These are phyloP conservation scores for Rotaria macrura DNA, from an alignment of 2,888 invertebrate genomes.

Conservation along the genomic window DNA sequence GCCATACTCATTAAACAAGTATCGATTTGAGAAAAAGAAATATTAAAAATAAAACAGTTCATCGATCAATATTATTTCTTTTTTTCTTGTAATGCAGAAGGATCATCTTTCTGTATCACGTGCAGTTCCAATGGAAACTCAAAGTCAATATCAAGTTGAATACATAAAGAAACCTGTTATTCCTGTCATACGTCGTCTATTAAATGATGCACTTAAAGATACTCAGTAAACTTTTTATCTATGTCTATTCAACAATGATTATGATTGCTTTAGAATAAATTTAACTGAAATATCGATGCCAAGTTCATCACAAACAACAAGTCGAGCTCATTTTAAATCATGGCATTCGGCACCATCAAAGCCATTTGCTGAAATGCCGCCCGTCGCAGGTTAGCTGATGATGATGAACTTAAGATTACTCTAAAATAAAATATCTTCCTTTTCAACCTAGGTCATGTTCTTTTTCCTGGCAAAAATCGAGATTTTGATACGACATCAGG, in stretches of 20 bases:
- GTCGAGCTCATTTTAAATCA: slow-evolving; percentile 24
- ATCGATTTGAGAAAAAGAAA: background rate
- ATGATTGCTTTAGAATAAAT: background rate
- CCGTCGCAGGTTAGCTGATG: background rate
- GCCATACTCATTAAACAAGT: background rate
- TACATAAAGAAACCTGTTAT: background rate
- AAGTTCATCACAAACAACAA: slow-evolving; percentile 14
- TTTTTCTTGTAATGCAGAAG: too few species aligned
- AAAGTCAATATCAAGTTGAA: slow-evolving; percentile 1
- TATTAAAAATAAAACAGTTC: too few species aligned
- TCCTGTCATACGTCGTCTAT: background rate
- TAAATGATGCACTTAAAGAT: background rate
- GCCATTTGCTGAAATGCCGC: slow-evolving; percentile 21
- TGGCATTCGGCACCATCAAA: background rate
- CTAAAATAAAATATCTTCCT: background rate
- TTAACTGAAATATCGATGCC: background rate
- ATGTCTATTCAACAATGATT: background rate
- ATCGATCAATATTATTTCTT: too few species aligned
- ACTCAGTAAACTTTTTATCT: background rate
- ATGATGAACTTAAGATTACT: background rate
- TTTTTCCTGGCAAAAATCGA: background rate
- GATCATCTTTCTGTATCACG: too few species aligned
- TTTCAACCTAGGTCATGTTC: background rate
- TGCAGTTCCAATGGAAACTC: background rate
- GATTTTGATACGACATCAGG: background rate